Evolutionary conservation across 2,888 invertebrate species (phyloP).

Genomic region (Pogonocherus hispidulus): DNA sequence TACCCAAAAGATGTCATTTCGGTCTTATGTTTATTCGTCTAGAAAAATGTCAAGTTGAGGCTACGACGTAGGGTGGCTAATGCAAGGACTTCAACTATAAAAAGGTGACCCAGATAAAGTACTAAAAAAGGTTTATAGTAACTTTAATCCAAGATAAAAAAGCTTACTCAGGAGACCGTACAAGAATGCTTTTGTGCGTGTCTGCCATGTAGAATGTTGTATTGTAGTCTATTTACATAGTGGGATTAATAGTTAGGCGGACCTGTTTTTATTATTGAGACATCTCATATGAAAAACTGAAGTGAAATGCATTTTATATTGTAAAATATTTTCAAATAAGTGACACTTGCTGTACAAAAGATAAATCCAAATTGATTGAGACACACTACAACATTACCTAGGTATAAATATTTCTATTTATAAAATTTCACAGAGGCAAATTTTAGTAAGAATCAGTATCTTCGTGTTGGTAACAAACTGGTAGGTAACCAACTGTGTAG

Average conservation of each 20-base stretch:
- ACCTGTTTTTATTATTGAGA: no score
- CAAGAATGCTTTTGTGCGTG: constrained; percentile 53
- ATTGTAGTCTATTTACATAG: constrained; percentile 36
- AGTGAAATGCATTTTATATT: no score
- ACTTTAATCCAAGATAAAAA: constrained; percentile 55
- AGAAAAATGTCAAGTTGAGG: constrained; percentile 64
- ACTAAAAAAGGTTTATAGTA: constrained; percentile 46
- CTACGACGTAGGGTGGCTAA: constrained; percentile 53
- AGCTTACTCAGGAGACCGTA: constrained; percentile 45
- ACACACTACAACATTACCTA: no score
- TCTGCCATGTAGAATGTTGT: constrained; percentile 33
- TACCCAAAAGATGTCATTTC: constrained; percentile 43
- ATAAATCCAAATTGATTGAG: no score
- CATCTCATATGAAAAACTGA: no score
- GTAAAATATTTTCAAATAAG: no score
- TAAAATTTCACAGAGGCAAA: no score
- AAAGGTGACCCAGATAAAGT: constrained; percentile 50
- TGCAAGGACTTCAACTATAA: constrained; percentile 47
- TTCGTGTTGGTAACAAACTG: no score
- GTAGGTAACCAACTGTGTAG: no score
- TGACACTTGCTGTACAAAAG: no score
- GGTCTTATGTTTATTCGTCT: constrained; percentile 41
- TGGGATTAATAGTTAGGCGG: constrained; percentile 24
- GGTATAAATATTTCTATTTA: no score
- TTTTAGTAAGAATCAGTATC: no score